phyloP scores from a whole-genome alignment of 1,140 invertebrate species.

The Pseudomyrmex dendroicus region DNA sequence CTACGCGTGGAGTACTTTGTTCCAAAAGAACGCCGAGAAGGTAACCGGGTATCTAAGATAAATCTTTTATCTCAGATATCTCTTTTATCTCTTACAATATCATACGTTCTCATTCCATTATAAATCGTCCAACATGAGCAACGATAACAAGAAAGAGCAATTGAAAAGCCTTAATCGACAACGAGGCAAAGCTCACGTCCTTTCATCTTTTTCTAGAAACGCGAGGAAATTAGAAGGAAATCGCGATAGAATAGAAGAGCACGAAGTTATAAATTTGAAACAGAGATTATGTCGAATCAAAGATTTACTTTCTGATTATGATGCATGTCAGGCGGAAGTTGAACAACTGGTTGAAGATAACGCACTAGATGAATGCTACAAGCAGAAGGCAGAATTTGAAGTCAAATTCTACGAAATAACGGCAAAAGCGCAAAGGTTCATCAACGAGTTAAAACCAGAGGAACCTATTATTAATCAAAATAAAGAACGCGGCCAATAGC shows the following conservation, averaged over 20 bases:
- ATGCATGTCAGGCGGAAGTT: neutral
- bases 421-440: neutral
- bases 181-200: neutral
- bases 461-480: neutral
- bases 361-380: neutral
- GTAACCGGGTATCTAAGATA: no score
- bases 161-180: neutral
- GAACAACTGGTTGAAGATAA: neutral
- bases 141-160: neutral
- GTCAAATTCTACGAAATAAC: neutral
- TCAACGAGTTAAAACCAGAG: neutral
- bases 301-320: neutral
- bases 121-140: neutral
- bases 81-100: no score
- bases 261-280: neutral
- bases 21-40: no score
- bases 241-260: neutral
- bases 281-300: neutral
- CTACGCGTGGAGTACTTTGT: no score
- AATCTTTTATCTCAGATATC: no score
- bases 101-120: no score
- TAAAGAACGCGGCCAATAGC: no score
- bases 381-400: neutral
- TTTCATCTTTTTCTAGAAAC: neutral
- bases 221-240: neutral